A percentile compares a stretch with the other conserved stretches of the same genome.
These are phyloP conservation scores for Moxostoma hubbsi DNA, from an alignment of 2,797 vertebrate species.

Conservation along the genomic window DNA sequence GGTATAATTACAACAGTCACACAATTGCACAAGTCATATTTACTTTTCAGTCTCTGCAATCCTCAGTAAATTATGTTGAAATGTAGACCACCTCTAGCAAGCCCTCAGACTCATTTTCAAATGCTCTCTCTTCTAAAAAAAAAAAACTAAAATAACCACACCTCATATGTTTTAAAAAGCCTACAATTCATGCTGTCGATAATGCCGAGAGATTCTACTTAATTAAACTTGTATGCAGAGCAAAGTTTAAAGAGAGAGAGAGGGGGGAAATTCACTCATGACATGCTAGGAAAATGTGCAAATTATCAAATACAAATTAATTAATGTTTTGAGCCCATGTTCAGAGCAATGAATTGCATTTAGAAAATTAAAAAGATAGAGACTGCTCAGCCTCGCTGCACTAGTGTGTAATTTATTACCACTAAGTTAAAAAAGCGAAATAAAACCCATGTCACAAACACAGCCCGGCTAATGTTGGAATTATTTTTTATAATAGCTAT, in stretches of 20 bases:
- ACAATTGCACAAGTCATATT: neutral
- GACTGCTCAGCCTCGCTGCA: constrained; percentile 58
- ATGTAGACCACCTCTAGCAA: constrained; percentile 73
- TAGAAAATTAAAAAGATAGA: constrained; percentile 82
- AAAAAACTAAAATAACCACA: constrained; percentile 45
- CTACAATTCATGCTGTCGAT: constrained; percentile 70
- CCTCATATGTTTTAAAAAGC: constrained; percentile 47
- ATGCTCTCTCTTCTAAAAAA: constrained; percentile 63
- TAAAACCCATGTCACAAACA: constrained; percentile 66
- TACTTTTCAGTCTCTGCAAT: constrained; percentile 58
- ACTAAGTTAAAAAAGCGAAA: constrained; percentile 68
- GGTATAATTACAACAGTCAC: constrained; percentile 17
- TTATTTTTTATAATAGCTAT: constrained; percentile 65
- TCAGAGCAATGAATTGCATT: constrained; percentile 77
- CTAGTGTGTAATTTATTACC: constrained; percentile 69
- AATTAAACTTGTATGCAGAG: constrained; percentile 80
- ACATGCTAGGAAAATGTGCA: constrained; percentile 75
- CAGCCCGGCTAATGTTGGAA: constrained; percentile 61
- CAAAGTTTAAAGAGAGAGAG: constrained; percentile 73
- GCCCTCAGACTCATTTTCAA: constrained; percentile 59
- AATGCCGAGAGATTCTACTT: constrained; percentile 71
- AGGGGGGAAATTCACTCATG: constrained; percentile 68
- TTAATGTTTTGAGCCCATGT: constrained; percentile 76
- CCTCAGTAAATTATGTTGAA: constrained; percentile 73
- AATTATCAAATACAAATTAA: constrained; percentile 84